Percentiles rank a stretch among this genome's conserved stretches.
Conservation (phyloP, 2,888 invertebrate genomes). For the Prenolepis imparis region DNA sequence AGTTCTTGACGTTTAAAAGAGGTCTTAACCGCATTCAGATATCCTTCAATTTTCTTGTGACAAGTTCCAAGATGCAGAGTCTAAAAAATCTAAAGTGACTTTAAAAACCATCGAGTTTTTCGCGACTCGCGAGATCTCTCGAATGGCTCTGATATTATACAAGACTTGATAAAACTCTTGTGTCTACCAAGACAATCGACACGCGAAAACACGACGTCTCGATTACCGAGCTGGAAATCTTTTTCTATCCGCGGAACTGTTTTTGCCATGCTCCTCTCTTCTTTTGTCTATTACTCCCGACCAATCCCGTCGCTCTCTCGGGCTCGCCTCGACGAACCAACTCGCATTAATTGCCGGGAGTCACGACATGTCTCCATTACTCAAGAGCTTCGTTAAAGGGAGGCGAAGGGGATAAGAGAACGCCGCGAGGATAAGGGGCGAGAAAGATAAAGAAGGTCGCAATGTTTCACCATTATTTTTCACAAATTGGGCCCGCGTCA, state of each 20-base stretch:
- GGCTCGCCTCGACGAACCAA: constrained; percentile 69
- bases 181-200: constrained; percentile 22
- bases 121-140: background rate
- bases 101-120: background rate
- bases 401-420: constrained; percentile 63
- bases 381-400: constrained; percentile 71
- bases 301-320: constrained; percentile 47
- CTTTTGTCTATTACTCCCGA: constrained; percentile 35
- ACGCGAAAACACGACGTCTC: constrained; percentile 44
- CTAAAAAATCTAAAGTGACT: background rate
- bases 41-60: background rate
- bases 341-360: constrained; percentile 79
- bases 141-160: background rate
- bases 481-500: constrained; percentile 64
- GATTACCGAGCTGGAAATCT: constrained; percentile 31
- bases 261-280: constrained; percentile 32
- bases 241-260: constrained; percentile 31
- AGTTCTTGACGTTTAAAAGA: background rate
- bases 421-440: constrained; percentile 48
- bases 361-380: constrained; percentile 82
- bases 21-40: background rate
- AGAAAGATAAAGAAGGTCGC: constrained; percentile 55
- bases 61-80: background rate
- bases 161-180: constrained; percentile 11
- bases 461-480: constrained; percentile 70